These are phyloP conservation scores for Leucoma salicis DNA, from an alignment of 2,888 invertebrate species.

Conservation along the genomic window DNA sequence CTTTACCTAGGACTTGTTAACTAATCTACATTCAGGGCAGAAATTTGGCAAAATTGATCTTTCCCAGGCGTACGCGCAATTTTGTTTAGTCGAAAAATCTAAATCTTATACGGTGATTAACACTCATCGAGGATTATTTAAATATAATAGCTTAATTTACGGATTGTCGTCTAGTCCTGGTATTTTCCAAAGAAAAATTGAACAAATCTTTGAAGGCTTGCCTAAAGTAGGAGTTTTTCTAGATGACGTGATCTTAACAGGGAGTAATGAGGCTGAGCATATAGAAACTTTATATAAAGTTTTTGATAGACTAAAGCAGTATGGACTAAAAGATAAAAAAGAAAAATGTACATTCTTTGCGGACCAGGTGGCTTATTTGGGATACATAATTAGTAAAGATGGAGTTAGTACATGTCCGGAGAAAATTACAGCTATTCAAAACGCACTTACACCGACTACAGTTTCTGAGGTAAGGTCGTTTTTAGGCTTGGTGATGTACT, in stretches of 20 bases:
- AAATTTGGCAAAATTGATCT: too few species aligned
- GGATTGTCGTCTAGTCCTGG: too few species aligned
- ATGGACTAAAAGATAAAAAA: too few species aligned
- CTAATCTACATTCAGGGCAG: too few species aligned
- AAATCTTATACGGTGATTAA: conserved; percentile 4
- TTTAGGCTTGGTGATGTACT: neutral
- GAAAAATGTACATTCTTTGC: neutral
- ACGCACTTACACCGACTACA: neutral
- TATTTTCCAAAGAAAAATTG: neutral
- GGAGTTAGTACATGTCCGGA: neutral
- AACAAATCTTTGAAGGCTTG: neutral
- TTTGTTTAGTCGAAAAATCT: neutral
- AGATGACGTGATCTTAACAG: too few species aligned
- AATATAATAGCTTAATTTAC: conserved; percentile 2
- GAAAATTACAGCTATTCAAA: neutral
- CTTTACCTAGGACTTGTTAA: too few species aligned
- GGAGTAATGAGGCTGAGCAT: too few species aligned
- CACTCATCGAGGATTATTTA: conserved; percentile 2
- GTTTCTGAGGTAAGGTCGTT: conserved; percentile 4
- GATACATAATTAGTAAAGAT: neutral
- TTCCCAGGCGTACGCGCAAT: conserved; percentile 6
- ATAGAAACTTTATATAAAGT: too few species aligned
- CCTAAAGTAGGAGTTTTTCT: too few species aligned
- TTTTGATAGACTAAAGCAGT: too few species aligned
- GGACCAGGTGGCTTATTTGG: neutral